Evolutionary conservation across 2,113 vertebrate genomes (phyloP), one percentile per base, ranked within the genome.

Genomic region (Martes martes): DNA sequence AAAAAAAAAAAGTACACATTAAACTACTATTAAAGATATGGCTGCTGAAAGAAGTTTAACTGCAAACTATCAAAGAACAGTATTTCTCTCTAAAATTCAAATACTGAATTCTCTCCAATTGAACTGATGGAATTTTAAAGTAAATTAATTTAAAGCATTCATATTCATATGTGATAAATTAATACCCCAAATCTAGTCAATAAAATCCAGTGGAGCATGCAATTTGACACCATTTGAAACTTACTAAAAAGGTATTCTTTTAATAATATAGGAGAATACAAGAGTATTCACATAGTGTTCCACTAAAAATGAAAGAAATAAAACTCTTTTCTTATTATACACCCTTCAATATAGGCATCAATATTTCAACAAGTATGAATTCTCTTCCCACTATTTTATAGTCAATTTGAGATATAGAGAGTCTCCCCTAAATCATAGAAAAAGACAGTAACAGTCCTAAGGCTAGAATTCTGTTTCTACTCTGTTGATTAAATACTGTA

Each of bases 341-440:
- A 91, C 39, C 39, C 81, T 91, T 94, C 94, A 86, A 91, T 96
- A 91, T 39, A 96, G 76, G 65, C 93, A 97, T 98, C 97, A 97
- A 94, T 98, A 97, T 96, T 97, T 98, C 95, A 98, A 91, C 88
- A 94, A 96, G 74, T 92, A 92, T 79, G 84, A 97, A 96, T 97
- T 97, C 89, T 36, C 96, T 97, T 95, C 81, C 50, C 57, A 93
- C 81, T 89, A 97, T 82, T 97, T 97, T 97, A 98, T 82, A 96
- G 97, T 97, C 95, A 97, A 88, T 98, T 96, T 91, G 97, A 96
- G 97, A 82, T 76, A 85, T 0, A 55, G 39, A 10, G 18, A 95
- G 83, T 47, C 52, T 85, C 87, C 39, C 18, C 47, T 97, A 89
- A 93, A 95, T 96, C 93, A 81, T 0, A 63, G 14, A 67, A 33